Evolutionary conservation across 2,888 invertebrate species (phyloP).

Genomic region (Gandaritis pyraliata): DNA sequence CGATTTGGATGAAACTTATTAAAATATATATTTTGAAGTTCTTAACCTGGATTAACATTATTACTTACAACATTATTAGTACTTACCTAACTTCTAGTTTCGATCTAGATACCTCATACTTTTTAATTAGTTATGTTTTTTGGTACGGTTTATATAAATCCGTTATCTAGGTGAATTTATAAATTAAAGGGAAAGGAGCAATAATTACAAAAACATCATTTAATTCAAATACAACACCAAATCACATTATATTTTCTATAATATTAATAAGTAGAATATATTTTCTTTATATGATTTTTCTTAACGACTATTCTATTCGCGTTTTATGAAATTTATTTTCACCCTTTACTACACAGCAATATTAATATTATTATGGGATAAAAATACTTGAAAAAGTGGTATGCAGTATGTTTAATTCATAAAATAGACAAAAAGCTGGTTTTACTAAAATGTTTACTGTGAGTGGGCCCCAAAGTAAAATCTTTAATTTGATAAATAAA

Average conservation of each 20-base stretch:
- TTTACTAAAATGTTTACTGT: slow-evolving; percentile 52
- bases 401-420: slow-evolving; percentile 60
- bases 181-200: slow-evolving; percentile 72
- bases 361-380: slow-evolving; percentile 53
- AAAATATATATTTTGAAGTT: no score
- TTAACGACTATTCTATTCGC: slow-evolving; percentile 61
- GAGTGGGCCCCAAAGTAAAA: slow-evolving; percentile 69
- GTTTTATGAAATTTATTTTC: slow-evolving; percentile 55
- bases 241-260: slow-evolving; percentile 85
- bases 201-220: slow-evolving; percentile 79
- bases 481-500: slow-evolving; percentile 51
- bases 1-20: no score
- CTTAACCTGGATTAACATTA: no score
- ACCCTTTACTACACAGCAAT: slow-evolving; percentile 25
- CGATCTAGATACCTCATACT: no score
- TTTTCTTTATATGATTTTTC: slow-evolving; percentile 70
- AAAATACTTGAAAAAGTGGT: slow-evolving; percentile 55
- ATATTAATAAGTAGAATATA: slow-evolving; percentile 73
- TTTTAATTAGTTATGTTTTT: not conserved
- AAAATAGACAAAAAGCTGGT: slow-evolving; percentile 68
- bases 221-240: slow-evolving; percentile 84
- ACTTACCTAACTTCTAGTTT: no score
- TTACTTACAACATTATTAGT: no score
- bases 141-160: not conserved
- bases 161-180: slow-evolving; percentile 38